Conservation (phyloP, 2,797 vertebrate genomes). For the Tamandua tetradactyla region DNA sequence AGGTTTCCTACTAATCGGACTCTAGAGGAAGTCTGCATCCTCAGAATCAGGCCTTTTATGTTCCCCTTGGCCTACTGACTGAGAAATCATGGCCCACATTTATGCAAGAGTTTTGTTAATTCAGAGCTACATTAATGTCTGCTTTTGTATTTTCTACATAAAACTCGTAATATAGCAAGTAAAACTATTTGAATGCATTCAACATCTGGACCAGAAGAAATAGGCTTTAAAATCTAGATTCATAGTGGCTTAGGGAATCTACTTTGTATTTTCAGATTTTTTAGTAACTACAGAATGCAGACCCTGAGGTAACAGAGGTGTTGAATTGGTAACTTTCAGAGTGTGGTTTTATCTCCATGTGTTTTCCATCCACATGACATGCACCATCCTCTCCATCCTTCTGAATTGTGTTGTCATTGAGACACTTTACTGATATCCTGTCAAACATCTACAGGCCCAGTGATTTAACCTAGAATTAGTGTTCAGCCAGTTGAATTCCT, state of each 20-base stretch:
- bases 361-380: constrained; percentile 32
- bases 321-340: background rate
- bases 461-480: accelerated
- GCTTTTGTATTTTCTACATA: background rate
- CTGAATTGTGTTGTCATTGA: constrained; percentile 57
- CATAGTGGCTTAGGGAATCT: background rate
- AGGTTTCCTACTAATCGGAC: background rate
- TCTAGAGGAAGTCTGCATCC: background rate
- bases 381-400: background rate
- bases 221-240: background rate
- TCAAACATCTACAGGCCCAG: background rate
- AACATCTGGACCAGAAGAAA: background rate
- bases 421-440: background rate
- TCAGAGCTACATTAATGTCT: background rate
- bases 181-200: background rate
- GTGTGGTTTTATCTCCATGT: constrained; percentile 37
- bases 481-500: background rate
- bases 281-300: background rate
- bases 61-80: background rate
- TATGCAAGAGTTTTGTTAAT: background rate
- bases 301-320: background rate
- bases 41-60: background rate
- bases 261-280: constrained; percentile 3
- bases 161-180: background rate
- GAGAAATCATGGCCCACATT: background rate